phyloP scores from a whole-genome alignment of 2,797 vertebrate genomes.

The Nyctibius grandis region DNA sequence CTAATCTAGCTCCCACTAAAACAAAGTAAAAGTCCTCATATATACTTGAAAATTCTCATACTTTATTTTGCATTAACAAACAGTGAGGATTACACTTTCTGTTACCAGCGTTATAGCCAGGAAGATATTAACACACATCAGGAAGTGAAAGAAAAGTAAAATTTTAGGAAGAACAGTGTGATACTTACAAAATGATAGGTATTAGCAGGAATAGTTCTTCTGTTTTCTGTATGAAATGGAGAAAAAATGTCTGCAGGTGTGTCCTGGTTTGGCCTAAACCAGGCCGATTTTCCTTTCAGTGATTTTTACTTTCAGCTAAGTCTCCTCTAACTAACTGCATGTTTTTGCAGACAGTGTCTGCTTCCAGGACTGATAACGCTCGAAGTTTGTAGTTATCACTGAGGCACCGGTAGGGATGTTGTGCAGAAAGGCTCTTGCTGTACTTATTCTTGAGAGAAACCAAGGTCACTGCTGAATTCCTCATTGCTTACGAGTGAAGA shows the following conservation, averaged over 20 bases:
- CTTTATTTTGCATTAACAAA: background rate
- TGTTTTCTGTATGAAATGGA: conserved; percentile 34
- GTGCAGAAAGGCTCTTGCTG: too few species aligned
- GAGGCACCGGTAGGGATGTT: too few species aligned
- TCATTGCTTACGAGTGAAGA: too few species aligned
- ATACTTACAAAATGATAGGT: conserved; percentile 49
- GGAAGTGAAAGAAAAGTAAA: background rate
- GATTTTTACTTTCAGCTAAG: too few species aligned
- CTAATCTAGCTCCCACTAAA: background rate
- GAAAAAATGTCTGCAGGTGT: conserved; percentile 11
- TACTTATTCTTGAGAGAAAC: too few species aligned
- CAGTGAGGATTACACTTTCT: background rate
- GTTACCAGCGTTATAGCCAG: background rate
- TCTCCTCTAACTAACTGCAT: too few species aligned
- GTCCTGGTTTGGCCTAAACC: too few species aligned
- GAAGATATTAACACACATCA: background rate
- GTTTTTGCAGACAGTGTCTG: too few species aligned
- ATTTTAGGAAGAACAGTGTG: background rate
- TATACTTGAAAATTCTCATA: background rate
- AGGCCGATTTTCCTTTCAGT: too few species aligned
- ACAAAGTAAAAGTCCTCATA: background rate
- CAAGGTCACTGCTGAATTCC: too few species aligned
- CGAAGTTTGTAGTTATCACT: too few species aligned
- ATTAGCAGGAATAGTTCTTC: background rate
- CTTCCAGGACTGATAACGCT: too few species aligned